phyloP scores from a whole-genome alignment of 35 echinoderm and acorn worm genomes.

The Apostichopus japonicus region DNA sequence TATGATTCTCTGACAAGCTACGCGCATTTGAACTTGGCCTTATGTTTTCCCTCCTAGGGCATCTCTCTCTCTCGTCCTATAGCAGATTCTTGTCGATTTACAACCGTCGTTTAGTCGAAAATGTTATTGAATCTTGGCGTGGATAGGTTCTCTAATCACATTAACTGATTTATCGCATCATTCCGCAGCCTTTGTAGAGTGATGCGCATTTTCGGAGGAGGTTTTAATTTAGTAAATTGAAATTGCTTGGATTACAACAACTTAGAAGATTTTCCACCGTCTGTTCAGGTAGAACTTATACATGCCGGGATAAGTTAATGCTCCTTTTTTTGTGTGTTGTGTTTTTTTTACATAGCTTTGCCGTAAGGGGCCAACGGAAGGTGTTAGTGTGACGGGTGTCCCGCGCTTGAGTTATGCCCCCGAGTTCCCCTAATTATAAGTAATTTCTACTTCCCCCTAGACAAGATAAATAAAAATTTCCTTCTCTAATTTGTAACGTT shows the following conservation, averaged over 20 bases:
- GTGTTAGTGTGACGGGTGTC: conserved; percentile 9
- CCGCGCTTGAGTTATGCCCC: conserved; percentile 43
- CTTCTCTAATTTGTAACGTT: conserved; percentile 27
- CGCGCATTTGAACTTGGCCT: conserved; percentile 49
- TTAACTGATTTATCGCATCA: conserved; percentile 56
- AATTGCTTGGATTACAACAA: conserved; percentile 62
- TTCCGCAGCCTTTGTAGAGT: conserved; percentile 53
- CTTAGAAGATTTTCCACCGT: conserved; percentile 23
- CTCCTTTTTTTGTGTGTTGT: no score
- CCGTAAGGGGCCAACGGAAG: conserved; percentile 40
- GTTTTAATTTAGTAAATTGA: conserved; percentile 66
- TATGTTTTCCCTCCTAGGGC: conserved; percentile 35
- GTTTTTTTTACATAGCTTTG: conserved; percentile 17
- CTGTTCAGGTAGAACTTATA: conserved; percentile 40
- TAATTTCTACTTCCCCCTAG: conserved; percentile 35
- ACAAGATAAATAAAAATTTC: conserved; percentile 45
- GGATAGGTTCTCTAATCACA: conserved; percentile 58
- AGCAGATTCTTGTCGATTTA: conserved; percentile 50
- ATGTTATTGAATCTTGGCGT: conserved; percentile 61
- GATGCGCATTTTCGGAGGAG: conserved; percentile 57
- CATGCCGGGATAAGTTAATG: not conserved
- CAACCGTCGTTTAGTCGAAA: conserved; percentile 59
- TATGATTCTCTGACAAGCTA: conserved; percentile 45
- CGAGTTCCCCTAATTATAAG: conserved; percentile 53
- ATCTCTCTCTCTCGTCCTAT: not conserved